Conservation (phyloP, 2,888 invertebrate genomes). For the Cerceris ruficornis region DNA sequence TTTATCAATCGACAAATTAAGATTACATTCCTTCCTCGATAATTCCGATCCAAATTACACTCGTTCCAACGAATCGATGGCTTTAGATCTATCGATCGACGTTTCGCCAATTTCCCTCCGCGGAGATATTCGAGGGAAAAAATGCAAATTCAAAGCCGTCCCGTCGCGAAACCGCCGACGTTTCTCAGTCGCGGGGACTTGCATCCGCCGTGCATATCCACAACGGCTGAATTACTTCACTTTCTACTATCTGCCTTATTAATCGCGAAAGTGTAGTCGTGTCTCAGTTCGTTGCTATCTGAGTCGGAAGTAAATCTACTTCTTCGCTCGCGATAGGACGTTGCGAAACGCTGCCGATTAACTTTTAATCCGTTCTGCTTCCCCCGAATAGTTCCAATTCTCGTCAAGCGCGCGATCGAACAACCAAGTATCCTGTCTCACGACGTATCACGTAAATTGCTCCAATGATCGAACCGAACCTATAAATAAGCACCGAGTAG, state of each 20-base stretch:
- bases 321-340: conserved; percentile 42
- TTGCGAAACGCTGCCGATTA: conserved; percentile 57
- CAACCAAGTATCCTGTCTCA: too few species aligned
- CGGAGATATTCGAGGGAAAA: background rate
- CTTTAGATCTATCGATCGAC: background rate
- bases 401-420: background rate
- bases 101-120: background rate
- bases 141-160: background rate
- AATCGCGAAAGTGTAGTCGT: conserved; percentile 73
- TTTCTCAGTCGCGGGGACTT: conserved; percentile 25
- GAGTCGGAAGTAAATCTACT: conserved; percentile 74
- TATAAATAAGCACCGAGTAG: too few species aligned
- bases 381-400: background rate
- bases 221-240: conserved; percentile 72
- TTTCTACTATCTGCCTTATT: conserved; percentile 76
- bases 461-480: too few species aligned
- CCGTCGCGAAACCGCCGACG: conserved; percentile 4
- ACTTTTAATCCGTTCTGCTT: conserved; percentile 16
- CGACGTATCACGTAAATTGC: background rate
- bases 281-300: conserved; percentile 69
- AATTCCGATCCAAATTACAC: background rate
- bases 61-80: too few species aligned
- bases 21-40: background rate
- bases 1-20: conserved; percentile 34
- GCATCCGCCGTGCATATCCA: conserved; percentile 58